These are phyloP conservation scores for Cephus sareptanus DNA, from an alignment of 2,888 invertebrate genomes.

Conservation along the genomic window DNA sequence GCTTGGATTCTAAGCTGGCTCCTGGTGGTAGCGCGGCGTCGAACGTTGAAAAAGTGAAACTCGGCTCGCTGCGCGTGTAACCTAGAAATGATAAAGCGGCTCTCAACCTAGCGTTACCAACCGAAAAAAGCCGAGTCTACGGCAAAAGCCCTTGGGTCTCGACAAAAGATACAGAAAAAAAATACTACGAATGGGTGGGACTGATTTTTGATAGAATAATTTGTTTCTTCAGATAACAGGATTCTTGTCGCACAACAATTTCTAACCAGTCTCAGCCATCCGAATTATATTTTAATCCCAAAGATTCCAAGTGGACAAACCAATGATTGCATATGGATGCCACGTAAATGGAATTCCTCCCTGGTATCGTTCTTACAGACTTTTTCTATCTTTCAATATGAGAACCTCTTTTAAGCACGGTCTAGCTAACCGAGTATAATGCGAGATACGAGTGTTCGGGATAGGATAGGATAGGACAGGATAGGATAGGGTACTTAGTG, in stretches of 20 bases:
- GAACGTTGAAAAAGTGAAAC: slow-evolving; percentile 66
- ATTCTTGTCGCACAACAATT: not conserved
- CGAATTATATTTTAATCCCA: not conserved
- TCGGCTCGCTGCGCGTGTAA: slow-evolving; percentile 66
- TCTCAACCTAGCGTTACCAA: slow-evolving; percentile 55
- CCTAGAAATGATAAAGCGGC: slow-evolving; percentile 64
- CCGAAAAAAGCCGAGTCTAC: not conserved
- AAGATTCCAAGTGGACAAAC: not conserved
- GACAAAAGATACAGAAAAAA: not conserved
- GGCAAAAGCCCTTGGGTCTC: not conserved
- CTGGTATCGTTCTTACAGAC: not conserved
- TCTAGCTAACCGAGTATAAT: slow-evolving; percentile 49
- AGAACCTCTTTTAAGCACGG: slow-evolving; percentile 42
- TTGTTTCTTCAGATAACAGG: not conserved
- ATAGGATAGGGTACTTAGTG: slow-evolving; percentile 47
- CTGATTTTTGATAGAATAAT: not conserved
- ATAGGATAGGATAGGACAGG: slow-evolving; percentile 46
- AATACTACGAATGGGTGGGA: not conserved
- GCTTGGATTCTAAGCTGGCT: not conserved
- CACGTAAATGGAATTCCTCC: not conserved
- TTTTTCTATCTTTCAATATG: slow-evolving; percentile 2
- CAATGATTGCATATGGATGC: not conserved
- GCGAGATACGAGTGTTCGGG: slow-evolving; percentile 38
- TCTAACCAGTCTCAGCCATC: not conserved
- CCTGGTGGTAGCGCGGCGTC: slow-evolving; percentile 54